Conservation (phyloP, 2,113 vertebrate species). For the Alectura lathami region DNA sequence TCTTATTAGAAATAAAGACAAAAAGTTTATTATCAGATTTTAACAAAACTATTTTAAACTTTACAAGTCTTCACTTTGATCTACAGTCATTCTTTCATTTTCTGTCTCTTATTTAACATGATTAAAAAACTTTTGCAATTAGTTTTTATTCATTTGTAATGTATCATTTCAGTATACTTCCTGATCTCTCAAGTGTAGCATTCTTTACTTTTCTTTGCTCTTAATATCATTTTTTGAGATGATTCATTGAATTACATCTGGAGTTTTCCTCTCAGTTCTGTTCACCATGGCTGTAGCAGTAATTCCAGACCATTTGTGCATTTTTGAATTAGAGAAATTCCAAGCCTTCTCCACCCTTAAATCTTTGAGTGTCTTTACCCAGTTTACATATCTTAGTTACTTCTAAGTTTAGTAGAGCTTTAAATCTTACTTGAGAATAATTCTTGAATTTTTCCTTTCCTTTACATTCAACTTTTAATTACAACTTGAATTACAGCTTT, state of each 20-base stretch:
- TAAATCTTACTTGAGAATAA: neutral
- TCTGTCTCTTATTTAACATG: neutral
- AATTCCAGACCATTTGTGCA: neutral
- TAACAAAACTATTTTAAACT: neutral
- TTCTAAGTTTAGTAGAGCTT: neutral
- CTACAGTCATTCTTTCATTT: neutral
- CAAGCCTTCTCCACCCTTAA: neutral
- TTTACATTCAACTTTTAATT: neutral
- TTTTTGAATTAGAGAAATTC: neutral
- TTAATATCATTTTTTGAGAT: neutral
- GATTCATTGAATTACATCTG: neutral
- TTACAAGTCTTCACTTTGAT: neutral
- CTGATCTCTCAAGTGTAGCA: neutral
- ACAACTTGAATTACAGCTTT: neutral
- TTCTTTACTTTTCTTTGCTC: neutral
- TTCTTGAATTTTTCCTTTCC: neutral
- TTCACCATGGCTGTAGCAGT: neutral
- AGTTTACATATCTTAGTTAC: neutral
- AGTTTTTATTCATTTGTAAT: neutral
- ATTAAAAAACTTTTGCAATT: neutral
- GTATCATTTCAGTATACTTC: accelerated
- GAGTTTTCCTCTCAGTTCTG: neutral
- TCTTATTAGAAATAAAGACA: neutral
- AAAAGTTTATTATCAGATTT: neutral
- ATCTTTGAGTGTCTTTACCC: neutral